Evolutionary conservation across 1,140 invertebrate genomes (phyloP), one percentile per base, ranked within the genome.

Genomic region (Neodiprion virginianus): DNA sequence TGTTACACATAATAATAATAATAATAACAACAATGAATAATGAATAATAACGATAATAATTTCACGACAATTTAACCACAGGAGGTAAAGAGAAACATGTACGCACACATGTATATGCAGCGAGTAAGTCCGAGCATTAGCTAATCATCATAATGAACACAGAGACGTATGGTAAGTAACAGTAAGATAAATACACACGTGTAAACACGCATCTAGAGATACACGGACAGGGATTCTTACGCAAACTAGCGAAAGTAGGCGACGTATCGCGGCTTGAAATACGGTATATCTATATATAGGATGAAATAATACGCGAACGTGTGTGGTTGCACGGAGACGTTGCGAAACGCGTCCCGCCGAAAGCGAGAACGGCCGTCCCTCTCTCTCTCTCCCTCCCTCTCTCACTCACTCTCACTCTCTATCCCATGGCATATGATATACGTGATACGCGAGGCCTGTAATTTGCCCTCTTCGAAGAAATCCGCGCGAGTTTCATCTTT

Each of bases 211-310:
- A 21, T 21, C 17, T 5, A 40, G 2, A 40, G 28, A 40, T 78
- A 80, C 77, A 81, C 72, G 72, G 71, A 71, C 77, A 79, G 74
- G 69, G 78, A 75, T 80, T 84, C 80, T 85, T 85, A 86, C 83
- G 84, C 83, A 86, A 85, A 85, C 82, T 84, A 85, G 84, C 83
- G 83, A 85, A 85, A 85, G 84, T 85, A 84, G 82, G 81, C 67
- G 67, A 10, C 72, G 53, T 48, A 61, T 72, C 67, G n/a, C 14
- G n/a, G 61, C 65, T 74, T 50, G 70, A 68, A 40, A 48, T 48
- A 69, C 10, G 17, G 48, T 77, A 75, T 72, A 75, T 72, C 71
- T 72, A 76, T 76, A 76, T 75, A 77, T 77, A 77, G 72, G 73
- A 79, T 77, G 74, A 80, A 80, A 80, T 79, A 80, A 80, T 79